Evolutionary conservation across 2,888 invertebrate genomes (phyloP).

Genomic region (Pilophorus perplexus): DNA sequence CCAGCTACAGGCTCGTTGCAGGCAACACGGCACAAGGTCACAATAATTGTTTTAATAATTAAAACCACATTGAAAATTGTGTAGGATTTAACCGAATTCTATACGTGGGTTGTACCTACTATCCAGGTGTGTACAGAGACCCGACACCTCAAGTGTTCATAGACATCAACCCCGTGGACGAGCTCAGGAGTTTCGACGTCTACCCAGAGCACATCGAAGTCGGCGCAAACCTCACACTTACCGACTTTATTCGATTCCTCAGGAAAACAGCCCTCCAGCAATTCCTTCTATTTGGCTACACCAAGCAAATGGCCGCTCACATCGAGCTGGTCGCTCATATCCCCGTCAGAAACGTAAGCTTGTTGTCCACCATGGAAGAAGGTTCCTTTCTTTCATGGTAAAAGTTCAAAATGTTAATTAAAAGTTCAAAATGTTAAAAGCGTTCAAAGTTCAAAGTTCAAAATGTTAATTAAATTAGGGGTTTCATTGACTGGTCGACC

Average conservation of each 20-base stretch:
- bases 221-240: conserved; percentile 61
- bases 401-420: background rate
- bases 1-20: conserved; percentile 62
- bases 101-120: too few species aligned
- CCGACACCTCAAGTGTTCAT: conserved; percentile 54
- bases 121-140: conserved; percentile 55
- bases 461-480: too few species aligned
- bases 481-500: too few species aligned
- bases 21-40: conserved; percentile 76
- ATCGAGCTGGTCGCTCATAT: conserved; percentile 53
- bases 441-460: background rate
- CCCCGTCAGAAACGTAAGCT: conserved; percentile 53
- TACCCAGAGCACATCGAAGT: conserved; percentile 52
- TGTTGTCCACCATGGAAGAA: too few species aligned
- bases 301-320: conserved; percentile 52
- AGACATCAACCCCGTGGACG: conserved; percentile 56
- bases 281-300: conserved; percentile 49
- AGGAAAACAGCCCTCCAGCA: conserved; percentile 23
- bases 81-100: background rate
- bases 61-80: background rate
- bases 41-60: background rate
- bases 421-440: conserved; percentile 3
- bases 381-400: background rate
- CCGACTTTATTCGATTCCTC: conserved; percentile 56
- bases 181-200: conserved; percentile 53